Evolutionary conservation across 2,797 vertebrate species (phyloP).

Genomic region (Chelmon rostratus): DNA sequence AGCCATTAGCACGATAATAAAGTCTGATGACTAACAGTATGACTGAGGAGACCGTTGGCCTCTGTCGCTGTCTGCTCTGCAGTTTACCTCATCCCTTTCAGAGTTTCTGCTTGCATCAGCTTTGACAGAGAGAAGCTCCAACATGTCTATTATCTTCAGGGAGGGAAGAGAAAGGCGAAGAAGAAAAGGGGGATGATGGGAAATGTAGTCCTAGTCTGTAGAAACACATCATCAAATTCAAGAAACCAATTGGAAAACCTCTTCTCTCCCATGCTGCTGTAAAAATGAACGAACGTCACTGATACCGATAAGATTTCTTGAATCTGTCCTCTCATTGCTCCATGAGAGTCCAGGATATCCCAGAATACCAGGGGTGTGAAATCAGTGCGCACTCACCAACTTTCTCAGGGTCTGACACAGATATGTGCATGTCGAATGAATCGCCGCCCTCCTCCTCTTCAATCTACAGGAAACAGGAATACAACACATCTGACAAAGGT

Average conservation of each 20-base stretch:
- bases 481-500: not conserved
- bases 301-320: not conserved
- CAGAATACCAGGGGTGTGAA: not conserved
- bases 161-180: not conserved
- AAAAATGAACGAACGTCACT: not conserved
- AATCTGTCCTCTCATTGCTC: not conserved
- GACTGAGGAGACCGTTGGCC: not conserved
- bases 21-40: not conserved
- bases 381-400: slow-evolving; percentile 87
- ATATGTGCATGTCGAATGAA: slow-evolving; percentile 93
- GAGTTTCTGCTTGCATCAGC: slow-evolving; percentile 15
- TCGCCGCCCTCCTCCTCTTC: slow-evolving; percentile 93
- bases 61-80: not conserved
- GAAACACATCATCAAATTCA: not conserved
- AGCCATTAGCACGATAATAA: slow-evolving; percentile 17
- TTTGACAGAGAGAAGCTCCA: not conserved
- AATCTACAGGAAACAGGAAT: slow-evolving; percentile 79
- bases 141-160: not conserved
- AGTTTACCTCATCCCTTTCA: not conserved
- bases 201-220: slow-evolving; percentile 3
- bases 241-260: not conserved
- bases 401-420: slow-evolving; percentile 98
- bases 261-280: too few relatives aligned
- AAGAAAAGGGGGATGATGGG: slow-evolving; percentile 14
- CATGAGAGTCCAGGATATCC: not conserved